Evolutionary conservation across 1,140 invertebrate species (phyloP).

Genomic region (Galendromus occidentalis): DNA sequence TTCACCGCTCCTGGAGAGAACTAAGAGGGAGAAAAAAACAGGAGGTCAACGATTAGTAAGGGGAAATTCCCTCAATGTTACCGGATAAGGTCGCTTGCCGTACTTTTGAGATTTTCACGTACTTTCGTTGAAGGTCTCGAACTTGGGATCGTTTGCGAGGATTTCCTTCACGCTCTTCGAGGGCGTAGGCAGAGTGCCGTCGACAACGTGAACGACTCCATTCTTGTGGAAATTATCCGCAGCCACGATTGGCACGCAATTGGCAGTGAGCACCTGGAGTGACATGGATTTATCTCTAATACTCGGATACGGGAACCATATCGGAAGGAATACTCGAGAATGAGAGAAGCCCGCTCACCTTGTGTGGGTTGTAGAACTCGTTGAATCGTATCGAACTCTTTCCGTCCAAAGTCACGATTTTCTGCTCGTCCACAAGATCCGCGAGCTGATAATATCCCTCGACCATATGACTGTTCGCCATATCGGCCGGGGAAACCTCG

Average conservation of each 20-base stretch:
- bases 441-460: constrained; percentile 7
- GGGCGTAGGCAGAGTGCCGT: constrained; percentile 31
- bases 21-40: too few species aligned
- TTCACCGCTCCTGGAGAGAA: constrained; percentile 25
- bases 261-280: constrained; percentile 27
- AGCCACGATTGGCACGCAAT: constrained; percentile 26
- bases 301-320: too few species aligned
- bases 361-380: constrained; percentile 2
- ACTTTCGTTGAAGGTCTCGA: constrained; percentile 33
- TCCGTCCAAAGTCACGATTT: constrained; percentile 8
- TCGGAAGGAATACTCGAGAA: not conserved
- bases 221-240: constrained; percentile 32
- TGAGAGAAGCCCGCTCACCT: not conserved
- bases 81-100: too few species aligned
- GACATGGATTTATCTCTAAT: constrained; percentile 8
- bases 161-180: constrained; percentile 30
- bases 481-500: not conserved
- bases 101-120: too few species aligned
- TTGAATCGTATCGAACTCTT: constrained; percentile 10
- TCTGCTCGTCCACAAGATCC: constrained; percentile 10
- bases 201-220: constrained; percentile 36
- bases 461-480: constrained; percentile 13
- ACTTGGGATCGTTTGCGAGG: constrained; percentile 30
- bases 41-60: too few species aligned
- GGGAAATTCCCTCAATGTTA: too few species aligned